Base-by-base conservation (phyloP, 1,140 invertebrate species). In the Chlorops oryzae region DNA sequence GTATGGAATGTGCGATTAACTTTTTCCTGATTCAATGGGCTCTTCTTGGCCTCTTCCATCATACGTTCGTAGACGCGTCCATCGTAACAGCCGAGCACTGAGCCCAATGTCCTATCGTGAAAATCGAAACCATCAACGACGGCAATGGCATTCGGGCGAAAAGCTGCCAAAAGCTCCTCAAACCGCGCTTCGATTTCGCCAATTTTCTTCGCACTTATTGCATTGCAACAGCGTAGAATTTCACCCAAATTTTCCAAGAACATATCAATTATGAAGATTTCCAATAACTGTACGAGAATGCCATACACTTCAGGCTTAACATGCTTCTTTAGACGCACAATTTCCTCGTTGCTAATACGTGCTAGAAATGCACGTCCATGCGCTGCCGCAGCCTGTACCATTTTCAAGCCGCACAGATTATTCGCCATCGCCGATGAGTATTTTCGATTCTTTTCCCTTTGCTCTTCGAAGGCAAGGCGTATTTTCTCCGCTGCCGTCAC, bases 111-210 rank as follows among this genome's bases (percentile, higher is more conserved):
- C 57, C 84, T 81, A 68, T 96, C 93, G 18, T 81, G 77, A 35
- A 92, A 81, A 69, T 96, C 91, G 62, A 96, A 97, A 5, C 88
- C 84, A 71, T 97, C 93, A 0, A 96, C 92, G 3, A 96, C 74
- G 3, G 85, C 82, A 0, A 97, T 83, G 2, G 89, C 90, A 74
- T 96, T 90, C 7, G 86, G 85, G 49, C 93, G 80, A 20, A 96
- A 78, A 3, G 74, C 57, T 1, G 63, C 58, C 34, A 96, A 71
- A 20, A 90, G 67, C 18, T 81, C 77, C 57, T 88, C 83, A 41
- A 90, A 74, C 45, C 81, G 80, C 4, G 72, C 59, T 62, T 89
- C 83, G 17, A 92, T 61, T 0, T 73, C 54, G 20, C 78, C 71
- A 10, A 93, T 74, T 56, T 90, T 80, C 35, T 74, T 62, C 13